These are phyloP conservation scores for Lepus oiostolus DNA, from an alignment of 2,797 vertebrate genomes.

Conservation along the genomic window DNA sequence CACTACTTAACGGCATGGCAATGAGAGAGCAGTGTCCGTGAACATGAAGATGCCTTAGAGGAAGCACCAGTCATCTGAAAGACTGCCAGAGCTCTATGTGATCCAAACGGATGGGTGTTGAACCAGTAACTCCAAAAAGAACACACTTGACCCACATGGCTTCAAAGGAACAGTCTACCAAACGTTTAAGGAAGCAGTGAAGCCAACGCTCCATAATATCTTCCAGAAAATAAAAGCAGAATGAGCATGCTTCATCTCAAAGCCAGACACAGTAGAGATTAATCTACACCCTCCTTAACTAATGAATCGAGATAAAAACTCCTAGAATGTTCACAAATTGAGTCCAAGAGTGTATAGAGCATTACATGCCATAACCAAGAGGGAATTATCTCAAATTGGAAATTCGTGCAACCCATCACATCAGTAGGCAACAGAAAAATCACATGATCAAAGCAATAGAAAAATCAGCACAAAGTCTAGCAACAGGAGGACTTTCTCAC, in stretches of 20 bases:
- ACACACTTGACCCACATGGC: neutral
- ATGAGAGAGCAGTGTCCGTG: neutral
- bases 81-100: neutral
- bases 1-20: neutral
- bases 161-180: neutral
- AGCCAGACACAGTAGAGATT: neutral
- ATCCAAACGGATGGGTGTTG: neutral
- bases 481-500: neutral
- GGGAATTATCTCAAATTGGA: neutral
- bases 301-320: neutral
- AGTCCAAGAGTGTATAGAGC: neutral
- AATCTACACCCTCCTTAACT: neutral
- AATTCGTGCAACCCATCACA: neutral
- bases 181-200: neutral
- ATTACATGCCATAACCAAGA: neutral
- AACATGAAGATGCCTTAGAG: neutral
- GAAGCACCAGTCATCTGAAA: neutral
- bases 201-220: neutral
- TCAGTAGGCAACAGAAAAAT: neutral
- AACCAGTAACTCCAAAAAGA: neutral
- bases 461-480: no score
- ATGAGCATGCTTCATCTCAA: neutral
- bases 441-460: neutral
- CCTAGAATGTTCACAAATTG: neutral
- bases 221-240: neutral